Evolutionary conservation across 2,797 vertebrate species (phyloP).

Genomic region (Ispidina picta): DNA sequence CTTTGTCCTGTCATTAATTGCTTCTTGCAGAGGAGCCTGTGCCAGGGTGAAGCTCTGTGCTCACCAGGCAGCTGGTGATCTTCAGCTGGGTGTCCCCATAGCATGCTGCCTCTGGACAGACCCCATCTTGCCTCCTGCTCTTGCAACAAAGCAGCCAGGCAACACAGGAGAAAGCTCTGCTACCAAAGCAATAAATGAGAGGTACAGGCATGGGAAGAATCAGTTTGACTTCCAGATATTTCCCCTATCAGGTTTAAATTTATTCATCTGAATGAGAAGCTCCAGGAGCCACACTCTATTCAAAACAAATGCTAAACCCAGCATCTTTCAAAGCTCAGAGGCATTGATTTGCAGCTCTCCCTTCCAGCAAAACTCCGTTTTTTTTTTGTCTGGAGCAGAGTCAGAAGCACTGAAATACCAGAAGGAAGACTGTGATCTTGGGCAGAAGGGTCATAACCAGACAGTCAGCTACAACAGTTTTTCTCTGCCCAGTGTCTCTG

Average conservation of each 20-base stretch:
- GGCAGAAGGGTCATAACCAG: neutral
- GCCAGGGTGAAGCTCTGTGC: neutral
- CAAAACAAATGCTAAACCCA: neutral
- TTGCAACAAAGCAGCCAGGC: neutral
- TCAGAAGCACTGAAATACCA: neutral
- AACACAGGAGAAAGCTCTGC: neutral
- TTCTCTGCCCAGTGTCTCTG: neutral
- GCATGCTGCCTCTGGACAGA: neutral
- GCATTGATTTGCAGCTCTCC: neutral
- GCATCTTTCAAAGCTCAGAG: neutral
- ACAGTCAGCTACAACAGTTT: neutral
- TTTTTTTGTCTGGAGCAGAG: neutral
- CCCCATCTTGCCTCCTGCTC: neutral
- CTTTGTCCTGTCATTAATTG: neutral
- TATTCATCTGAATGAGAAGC: neutral
- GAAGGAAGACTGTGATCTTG: fast-evolving
- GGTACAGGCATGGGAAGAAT: neutral
- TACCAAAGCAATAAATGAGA: neutral
- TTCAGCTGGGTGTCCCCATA: neutral
- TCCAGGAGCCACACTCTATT: neutral
- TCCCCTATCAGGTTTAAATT: neutral
- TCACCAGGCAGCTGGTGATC: neutral
- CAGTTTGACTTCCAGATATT: neutral
- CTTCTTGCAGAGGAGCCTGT: neutral
- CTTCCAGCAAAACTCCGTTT: neutral